Evolutionary conservation across 2,888 invertebrate genomes (phyloP).

Genomic region (Eupithecia exiguata): DNA sequence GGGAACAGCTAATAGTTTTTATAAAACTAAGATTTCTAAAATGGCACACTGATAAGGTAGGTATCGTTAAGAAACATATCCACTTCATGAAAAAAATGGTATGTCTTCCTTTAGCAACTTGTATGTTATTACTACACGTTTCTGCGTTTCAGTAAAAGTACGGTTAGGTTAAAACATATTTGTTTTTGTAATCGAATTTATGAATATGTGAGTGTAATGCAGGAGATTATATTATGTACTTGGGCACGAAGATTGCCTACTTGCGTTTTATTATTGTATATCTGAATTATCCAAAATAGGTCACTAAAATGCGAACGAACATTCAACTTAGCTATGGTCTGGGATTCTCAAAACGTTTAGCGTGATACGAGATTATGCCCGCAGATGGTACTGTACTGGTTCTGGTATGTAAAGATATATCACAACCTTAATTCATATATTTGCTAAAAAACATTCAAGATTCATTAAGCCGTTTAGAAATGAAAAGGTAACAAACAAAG

Average conservation of each 20-base stretch:
- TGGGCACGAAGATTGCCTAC: too few species aligned
- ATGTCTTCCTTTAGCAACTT: too few species aligned
- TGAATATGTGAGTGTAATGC: slow-evolving; percentile 26
- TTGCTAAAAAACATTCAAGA: neutral
- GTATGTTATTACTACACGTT: neutral
- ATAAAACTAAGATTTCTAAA: too few species aligned
- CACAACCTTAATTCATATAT: too few species aligned
- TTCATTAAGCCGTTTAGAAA: neutral
- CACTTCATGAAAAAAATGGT: too few species aligned
- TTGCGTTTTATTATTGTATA: neutral
- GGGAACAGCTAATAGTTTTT: too few species aligned
- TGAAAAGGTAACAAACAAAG: neutral
- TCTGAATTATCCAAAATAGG: neutral
- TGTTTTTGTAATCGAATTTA: slow-evolving; percentile 34
- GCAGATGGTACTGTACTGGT: too few species aligned
- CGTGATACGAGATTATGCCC: too few species aligned
- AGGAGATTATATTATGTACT: slow-evolving; percentile 19
- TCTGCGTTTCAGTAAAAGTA: slow-evolving; percentile 2
- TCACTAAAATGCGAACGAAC: neutral
- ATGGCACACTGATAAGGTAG: too few species aligned
- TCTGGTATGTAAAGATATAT: too few species aligned
- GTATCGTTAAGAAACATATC: too few species aligned
- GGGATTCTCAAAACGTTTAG: neutral
- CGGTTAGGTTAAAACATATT: slow-evolving; percentile 28
- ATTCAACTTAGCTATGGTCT: neutral